Evolutionary conservation across 2,888 invertebrate species (phyloP), one percentile per base, ranked within the genome.

Genomic region (Myathropa florea): DNA sequence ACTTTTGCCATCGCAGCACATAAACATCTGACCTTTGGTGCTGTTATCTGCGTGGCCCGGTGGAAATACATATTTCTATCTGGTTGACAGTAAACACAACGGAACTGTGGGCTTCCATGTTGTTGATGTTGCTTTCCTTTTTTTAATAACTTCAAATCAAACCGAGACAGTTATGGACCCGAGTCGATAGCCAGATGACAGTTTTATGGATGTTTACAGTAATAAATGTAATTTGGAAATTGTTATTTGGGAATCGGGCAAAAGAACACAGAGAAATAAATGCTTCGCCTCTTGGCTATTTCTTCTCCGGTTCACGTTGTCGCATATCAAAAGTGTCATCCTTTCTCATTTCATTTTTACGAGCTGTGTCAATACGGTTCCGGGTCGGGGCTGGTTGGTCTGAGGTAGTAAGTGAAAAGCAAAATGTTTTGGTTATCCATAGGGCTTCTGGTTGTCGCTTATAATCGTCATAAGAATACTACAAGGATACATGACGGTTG

Each of bases 141-240:
- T 82, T 83, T 83, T 83, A 78, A 83, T 86, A 85, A 81, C 82
- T 85, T 78, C 82, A 79, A 86, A 86, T 86, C 86, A 86, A 86
- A 77, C 73, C 82, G 85, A 85, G 82, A 85, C 85, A 86, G 28
- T 86, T 83, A 83, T 86, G 86, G 83, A 70, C 81, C 77, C 64
- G 77, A 78, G 86, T 83, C 86, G 86, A 86, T 86, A 73, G 88
- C 67, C 88, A 80, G 86, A 71, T 84, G 91, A 91, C 91, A 91
- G 89, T 91, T 91, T 91, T 89, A 91, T 90, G 88, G 89, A 88
- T 91, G 91, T 91, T 91, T 91, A 91, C 91, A 90, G 90, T 91
- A 91, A 89, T 91, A 91, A 91, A 91, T 88, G 91, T 88, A 89
- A 88, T 90, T 90, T 91, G 78, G 86, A 83, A 83, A 83, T 83